Percentiles rank a stretch among this genome's conserved stretches.
These are phyloP conservation scores for Octomys mimax DNA, from an alignment of 2,797 vertebrate genomes.

Conservation along the genomic window DNA sequence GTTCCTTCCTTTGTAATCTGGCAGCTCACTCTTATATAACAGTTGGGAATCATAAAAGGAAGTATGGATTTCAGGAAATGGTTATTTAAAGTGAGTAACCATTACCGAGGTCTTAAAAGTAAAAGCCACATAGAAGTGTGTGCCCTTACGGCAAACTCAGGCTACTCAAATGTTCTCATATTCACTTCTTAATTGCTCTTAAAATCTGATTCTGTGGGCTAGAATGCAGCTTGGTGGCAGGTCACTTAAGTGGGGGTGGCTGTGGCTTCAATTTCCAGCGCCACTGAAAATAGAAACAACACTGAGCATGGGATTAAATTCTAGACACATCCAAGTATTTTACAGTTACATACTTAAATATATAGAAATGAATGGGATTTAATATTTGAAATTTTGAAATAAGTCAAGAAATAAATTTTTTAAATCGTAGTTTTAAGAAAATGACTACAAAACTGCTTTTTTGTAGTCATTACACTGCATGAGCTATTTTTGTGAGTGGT, in stretches of 20 bases:
- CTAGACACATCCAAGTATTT: background rate
- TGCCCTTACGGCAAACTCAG: background rate
- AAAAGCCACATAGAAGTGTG: background rate
- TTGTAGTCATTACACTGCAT: no score
- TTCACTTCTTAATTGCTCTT: conserved; percentile 23
- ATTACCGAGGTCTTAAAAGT: background rate
- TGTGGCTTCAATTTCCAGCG: background rate
- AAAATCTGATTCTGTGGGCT: background rate
- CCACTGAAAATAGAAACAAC: background rate
- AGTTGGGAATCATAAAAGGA: background rate
- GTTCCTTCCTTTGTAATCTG: background rate
- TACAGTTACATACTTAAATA: background rate
- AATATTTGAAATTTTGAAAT: background rate
- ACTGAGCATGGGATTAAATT: background rate
- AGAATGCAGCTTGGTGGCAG: no score
- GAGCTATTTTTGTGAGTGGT: no score
- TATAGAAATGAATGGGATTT: background rate
- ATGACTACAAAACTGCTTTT: no score
- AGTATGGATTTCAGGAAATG: background rate
- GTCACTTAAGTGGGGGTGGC: no score
- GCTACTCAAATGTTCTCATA: background rate
- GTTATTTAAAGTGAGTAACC: background rate
- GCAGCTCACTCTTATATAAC: background rate
- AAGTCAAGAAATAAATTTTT: background rate
- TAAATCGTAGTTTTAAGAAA: no score